Evolutionary conservation across 2,888 invertebrate genomes (phyloP).

Genomic region (Sabellastarte sp.): DNA sequence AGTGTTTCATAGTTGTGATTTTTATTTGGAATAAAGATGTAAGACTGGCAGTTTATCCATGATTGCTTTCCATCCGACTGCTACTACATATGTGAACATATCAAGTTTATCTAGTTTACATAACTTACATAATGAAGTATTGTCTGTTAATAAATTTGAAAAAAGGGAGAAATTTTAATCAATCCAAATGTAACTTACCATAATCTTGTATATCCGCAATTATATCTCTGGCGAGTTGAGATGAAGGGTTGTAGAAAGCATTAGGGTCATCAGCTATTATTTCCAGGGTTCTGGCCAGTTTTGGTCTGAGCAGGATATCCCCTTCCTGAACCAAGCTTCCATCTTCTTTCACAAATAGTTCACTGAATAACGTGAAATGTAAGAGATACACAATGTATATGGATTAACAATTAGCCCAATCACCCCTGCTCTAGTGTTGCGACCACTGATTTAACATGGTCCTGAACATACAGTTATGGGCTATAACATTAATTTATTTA

Average conservation of each 20-base stretch:
- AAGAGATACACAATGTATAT: too few species aligned
- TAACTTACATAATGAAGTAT: neutral
- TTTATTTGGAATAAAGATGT: too few species aligned
- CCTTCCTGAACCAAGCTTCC: conserved; percentile 65
- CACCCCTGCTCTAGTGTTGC: too few species aligned
- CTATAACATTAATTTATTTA: too few species aligned
- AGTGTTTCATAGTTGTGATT: too few species aligned
- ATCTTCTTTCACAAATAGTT: conserved; percentile 32
- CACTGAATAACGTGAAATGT: conserved; percentile 24
- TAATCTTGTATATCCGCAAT: neutral
- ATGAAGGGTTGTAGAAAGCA: neutral
- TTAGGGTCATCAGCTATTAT: conserved; percentile 63
- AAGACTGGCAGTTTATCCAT: too few species aligned
- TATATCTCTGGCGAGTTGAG: neutral
- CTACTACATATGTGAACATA: neutral
- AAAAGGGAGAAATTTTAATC: too few species aligned
- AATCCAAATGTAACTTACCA: neutral
- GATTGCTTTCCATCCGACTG: too few species aligned
- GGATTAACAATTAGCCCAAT: too few species aligned
- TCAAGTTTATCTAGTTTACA: neutral
- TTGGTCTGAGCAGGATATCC: conserved; percentile 68
- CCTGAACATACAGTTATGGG: too few species aligned
- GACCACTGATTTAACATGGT: too few species aligned
- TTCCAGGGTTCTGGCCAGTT: conserved; percentile 71
- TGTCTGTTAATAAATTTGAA: too few species aligned